phyloP scores from a whole-genome alignment of 2,113 vertebrate genomes.

The Pteronura brasiliensis region DNA sequence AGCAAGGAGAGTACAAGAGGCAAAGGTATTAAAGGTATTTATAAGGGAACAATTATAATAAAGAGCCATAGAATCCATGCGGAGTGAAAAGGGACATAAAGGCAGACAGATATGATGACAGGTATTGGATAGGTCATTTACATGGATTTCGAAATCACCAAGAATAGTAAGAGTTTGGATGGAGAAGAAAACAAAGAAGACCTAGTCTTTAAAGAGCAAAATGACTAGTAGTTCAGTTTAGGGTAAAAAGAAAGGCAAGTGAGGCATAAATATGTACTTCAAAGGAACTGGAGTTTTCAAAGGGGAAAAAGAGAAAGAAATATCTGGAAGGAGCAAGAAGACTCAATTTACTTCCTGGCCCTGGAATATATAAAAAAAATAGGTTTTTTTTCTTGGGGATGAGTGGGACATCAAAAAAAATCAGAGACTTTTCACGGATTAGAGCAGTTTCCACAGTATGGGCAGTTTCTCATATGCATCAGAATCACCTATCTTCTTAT shows the following conservation, averaged over 20 bases:
- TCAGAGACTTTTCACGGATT: background rate
- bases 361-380: background rate
- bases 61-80: background rate
- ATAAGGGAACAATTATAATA: background rate
- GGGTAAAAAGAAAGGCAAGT: background rate
- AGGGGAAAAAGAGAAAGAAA: conserved; percentile 19
- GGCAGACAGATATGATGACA: background rate
- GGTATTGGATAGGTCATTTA: background rate
- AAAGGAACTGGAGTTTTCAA: background rate
- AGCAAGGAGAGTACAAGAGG: background rate
- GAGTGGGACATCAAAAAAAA: background rate
- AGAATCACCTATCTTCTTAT: background rate
- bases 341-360: background rate
- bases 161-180: background rate
- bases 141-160: background rate
- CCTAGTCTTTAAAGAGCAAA: background rate
- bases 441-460: background rate
- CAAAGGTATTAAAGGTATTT: conserved; percentile 8
- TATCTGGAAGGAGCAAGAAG: conserved; percentile 11
- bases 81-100: background rate
- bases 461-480: background rate
- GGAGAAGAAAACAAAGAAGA: conserved; percentile 18
- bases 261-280: background rate
- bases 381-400: background rate
- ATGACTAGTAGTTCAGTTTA: background rate